phyloP scores from a whole-genome alignment of 1,140 invertebrate genomes.

The Drosophila pachea region DNA sequence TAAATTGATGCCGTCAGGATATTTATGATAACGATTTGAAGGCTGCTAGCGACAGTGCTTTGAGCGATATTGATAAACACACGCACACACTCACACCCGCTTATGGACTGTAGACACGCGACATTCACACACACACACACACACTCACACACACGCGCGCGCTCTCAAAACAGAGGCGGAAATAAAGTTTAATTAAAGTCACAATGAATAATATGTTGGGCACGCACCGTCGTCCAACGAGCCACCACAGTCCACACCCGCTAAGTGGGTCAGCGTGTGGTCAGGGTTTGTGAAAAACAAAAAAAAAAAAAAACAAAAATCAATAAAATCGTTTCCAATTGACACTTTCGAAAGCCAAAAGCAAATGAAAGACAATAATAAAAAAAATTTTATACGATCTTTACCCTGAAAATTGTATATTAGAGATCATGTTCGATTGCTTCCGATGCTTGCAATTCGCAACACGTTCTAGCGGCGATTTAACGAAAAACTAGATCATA shows the following conservation, averaged over 20 bases:
- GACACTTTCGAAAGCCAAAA: conserved; percentile 34
- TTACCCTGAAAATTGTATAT: too few species aligned
- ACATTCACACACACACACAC: background rate
- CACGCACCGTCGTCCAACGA: conserved; percentile 11
- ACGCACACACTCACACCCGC: background rate
- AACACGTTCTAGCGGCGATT: too few species aligned
- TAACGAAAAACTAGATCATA: too few species aligned
- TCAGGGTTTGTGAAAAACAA: conserved; percentile 40
- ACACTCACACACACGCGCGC: conserved; percentile 11
- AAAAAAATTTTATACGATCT: conserved; percentile 48
- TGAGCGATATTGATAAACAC: conserved; percentile 1
- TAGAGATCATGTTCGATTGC: background rate
- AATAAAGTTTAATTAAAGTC: conserved; percentile 69
- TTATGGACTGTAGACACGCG: conserved; percentile 5
- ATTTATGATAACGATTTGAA: conserved; percentile 51
- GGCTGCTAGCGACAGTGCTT: background rate
- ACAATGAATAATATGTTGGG: conserved; percentile 56
- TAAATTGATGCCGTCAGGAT: conserved; percentile 43
- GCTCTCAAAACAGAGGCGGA: conserved; percentile 4
- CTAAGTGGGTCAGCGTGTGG: conserved; percentile 63
- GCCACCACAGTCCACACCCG: conserved; percentile 4
- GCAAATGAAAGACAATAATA: conserved; percentile 24
- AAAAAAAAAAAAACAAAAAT: too few species aligned
- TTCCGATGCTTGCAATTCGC: background rate
- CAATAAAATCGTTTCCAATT: conserved; percentile 41